Conservation (phyloP, 2,113 vertebrate genomes). For the Rynchops niger region DNA sequence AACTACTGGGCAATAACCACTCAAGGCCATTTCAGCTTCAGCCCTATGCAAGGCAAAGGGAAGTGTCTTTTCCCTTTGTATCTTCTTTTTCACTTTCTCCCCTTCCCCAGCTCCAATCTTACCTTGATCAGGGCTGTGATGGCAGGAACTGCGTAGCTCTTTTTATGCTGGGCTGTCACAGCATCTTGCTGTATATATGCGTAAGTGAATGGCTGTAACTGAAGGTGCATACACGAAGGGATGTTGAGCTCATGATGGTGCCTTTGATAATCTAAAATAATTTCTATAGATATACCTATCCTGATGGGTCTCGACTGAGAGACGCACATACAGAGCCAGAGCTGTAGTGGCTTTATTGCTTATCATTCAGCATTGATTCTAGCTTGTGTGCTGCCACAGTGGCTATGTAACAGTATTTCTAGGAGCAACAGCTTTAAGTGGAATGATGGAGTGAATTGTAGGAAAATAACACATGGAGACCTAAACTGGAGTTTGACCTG, state of each 20-base stretch:
- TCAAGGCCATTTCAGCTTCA: not conserved
- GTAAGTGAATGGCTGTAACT: not conserved
- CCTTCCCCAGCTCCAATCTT: not conserved
- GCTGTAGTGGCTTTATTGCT: not conserved
- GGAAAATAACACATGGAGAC: not conserved
- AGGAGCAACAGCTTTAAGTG: not conserved
- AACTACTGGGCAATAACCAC: conserved; percentile 28
- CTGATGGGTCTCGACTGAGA: not conserved
- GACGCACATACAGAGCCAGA: not conserved
- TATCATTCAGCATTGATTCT: not conserved
- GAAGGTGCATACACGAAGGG: not conserved
- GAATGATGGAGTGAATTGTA: not conserved
- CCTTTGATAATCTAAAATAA: not conserved
- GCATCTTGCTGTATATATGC: not conserved
- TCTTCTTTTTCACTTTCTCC: not conserved
- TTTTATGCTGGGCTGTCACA: not conserved
- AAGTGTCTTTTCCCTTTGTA: not conserved
- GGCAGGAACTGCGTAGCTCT: not conserved
- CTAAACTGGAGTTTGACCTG: not conserved
- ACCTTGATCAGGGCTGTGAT: not conserved
- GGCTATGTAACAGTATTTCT: not conserved
- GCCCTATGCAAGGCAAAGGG: not conserved
- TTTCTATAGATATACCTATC: not conserved
- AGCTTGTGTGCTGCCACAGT: not conserved
- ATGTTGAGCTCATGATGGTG: not conserved